phyloP scores from a whole-genome alignment of 2,113 vertebrate genomes.

The Poecile atricapillus region DNA sequence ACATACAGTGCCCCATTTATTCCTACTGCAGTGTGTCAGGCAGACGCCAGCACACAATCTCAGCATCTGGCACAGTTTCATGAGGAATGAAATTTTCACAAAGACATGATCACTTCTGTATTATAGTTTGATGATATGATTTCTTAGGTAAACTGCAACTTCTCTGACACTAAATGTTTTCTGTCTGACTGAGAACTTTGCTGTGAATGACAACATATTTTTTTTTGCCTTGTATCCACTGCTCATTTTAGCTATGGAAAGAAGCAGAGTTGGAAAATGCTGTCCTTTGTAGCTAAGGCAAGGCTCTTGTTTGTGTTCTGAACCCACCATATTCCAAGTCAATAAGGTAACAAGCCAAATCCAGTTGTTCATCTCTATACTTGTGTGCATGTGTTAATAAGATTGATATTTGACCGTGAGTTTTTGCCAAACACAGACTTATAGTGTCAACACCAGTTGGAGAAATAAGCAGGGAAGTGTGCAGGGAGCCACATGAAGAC shows the following conservation, averaged over 20 bases:
- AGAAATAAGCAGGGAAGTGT: background rate
- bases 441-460: background rate
- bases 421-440: background rate
- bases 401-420: background rate
- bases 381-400: background rate
- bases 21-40: background rate
- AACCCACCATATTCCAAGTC: background rate
- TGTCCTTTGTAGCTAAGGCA: background rate
- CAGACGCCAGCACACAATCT: background rate
- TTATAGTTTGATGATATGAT: background rate
- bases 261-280: background rate
- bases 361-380: background rate
- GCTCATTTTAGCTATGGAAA: background rate
- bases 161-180: background rate
- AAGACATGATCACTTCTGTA: background rate
- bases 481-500: background rate
- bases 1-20: conserved; percentile 42
- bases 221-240: background rate
- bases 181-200: background rate
- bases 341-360: background rate
- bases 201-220: background rate
- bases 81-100: background rate
- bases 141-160: background rate
- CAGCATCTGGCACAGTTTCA: background rate
- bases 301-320: background rate